Conservation (phyloP, 2,113 vertebrate genomes). For the Macrotus californicus region DNA sequence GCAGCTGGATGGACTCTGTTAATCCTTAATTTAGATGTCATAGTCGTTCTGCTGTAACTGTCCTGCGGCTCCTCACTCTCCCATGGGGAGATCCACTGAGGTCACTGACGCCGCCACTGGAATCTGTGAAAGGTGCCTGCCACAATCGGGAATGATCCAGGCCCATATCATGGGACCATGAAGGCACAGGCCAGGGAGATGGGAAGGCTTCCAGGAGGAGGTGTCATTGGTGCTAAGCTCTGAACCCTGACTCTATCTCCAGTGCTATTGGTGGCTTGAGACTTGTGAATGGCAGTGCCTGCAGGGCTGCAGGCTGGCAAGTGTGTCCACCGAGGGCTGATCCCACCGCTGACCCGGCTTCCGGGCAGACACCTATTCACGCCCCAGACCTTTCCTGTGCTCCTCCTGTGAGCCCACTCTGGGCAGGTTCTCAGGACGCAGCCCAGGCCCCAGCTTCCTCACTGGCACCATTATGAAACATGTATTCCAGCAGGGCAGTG, state of each 20-base stretch:
- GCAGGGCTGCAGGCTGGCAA: rapidly evolving
- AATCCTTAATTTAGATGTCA: background rate
- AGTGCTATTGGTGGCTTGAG: rapidly evolving
- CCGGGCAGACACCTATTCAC: rapidly evolving
- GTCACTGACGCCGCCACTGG: rapidly evolving
- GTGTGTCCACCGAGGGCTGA: background rate
- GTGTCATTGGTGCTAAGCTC: background rate
- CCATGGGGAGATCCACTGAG: background rate
- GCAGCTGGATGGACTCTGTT: background rate
- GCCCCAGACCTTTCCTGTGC: rapidly evolving
- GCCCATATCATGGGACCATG: background rate
- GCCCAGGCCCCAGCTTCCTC: background rate
- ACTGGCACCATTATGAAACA: rapidly evolving
- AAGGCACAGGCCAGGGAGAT: background rate
- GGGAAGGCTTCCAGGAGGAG: background rate
- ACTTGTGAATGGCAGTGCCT: rapidly evolving
- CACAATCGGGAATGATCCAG: background rate
- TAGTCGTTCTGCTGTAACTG: background rate
- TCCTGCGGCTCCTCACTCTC: background rate
- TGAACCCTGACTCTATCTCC: background rate
- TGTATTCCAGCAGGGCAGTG: rapidly evolving
- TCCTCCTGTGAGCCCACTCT: rapidly evolving
- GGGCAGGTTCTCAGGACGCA: background rate
- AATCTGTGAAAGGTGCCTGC: background rate
- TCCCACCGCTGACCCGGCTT: background rate